A percentile compares a stretch with the other conserved stretches of the same genome.
Evolutionary conservation across 2,888 invertebrate species (phyloP).

Genomic region (Hypolimnas misippus): DNA sequence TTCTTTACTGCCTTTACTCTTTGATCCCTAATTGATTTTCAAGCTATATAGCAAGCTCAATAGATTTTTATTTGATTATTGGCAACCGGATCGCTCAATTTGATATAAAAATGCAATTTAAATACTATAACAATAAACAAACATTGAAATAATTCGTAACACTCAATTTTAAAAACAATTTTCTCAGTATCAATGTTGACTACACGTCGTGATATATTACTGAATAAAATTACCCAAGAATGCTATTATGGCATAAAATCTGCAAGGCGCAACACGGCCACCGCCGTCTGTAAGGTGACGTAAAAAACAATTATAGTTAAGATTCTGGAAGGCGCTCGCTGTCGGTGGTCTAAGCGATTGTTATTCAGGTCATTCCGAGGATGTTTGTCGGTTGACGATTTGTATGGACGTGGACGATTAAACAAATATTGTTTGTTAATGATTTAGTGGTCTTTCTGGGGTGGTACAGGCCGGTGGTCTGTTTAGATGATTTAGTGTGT

Average conservation of each 20-base stretch:
- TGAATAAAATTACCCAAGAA: background rate
- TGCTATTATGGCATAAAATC: conserved; percentile 4
- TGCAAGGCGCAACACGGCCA: conserved; percentile 25
- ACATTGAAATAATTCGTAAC: too few species aligned
- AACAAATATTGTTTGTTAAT: conserved; percentile 50
- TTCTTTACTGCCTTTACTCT: too few species aligned
- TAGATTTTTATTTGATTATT: too few species aligned
- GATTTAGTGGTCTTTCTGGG: conserved; percentile 32
- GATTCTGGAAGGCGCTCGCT: conserved; percentile 45
- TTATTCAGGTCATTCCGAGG: conserved; percentile 46
- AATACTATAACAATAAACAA: too few species aligned
- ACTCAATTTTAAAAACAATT: background rate
- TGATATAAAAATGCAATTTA: too few species aligned
- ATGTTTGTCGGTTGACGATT: conserved; percentile 47
- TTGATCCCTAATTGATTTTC: too few species aligned
- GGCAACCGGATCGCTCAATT: too few species aligned
- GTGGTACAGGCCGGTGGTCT: background rate
- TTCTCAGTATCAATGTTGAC: background rate
- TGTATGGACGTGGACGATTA: conserved; percentile 49
- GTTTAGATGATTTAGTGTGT: background rate
- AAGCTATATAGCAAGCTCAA: too few species aligned
- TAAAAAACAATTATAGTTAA: conserved; percentile 45
- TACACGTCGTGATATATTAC: background rate
- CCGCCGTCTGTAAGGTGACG: conserved; percentile 39
- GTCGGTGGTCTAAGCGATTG: conserved; percentile 50